Conservation (phyloP, 2,888 invertebrate genomes). For the Erpobdella octoculata region DNA sequence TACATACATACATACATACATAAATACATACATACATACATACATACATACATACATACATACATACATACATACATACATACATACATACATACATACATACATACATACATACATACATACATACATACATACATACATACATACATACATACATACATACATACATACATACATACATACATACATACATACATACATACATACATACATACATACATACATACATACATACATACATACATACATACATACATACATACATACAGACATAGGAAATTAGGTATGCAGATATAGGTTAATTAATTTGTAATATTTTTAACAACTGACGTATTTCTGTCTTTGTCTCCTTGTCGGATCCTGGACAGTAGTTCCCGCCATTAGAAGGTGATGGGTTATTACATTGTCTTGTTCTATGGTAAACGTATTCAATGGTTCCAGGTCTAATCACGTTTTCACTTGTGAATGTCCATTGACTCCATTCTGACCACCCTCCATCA, state of each 20-base stretch:
- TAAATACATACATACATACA: conserved; percentile 4
- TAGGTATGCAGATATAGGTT: background rate
- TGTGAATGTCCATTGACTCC: background rate
- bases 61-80: no score
- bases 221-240: no score
- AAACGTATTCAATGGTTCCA: background rate
- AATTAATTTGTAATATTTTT: background rate
- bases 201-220: no score
- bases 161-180: no score
- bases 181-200: no score
- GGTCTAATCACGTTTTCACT: background rate
- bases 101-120: no score
- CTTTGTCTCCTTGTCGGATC: background rate
- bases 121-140: no score
- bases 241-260: no score
- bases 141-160: no score
- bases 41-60: background rate
- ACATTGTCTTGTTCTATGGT: background rate
- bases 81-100: no score
- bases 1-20: conserved; percentile 23
- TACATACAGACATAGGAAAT: no score
- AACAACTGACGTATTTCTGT: background rate
- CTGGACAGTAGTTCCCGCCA: background rate
- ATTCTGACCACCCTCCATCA: background rate
- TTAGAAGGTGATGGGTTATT: background rate